Conservation (phyloP, 2,888 invertebrate species). For the Agrotis clavis region DNA sequence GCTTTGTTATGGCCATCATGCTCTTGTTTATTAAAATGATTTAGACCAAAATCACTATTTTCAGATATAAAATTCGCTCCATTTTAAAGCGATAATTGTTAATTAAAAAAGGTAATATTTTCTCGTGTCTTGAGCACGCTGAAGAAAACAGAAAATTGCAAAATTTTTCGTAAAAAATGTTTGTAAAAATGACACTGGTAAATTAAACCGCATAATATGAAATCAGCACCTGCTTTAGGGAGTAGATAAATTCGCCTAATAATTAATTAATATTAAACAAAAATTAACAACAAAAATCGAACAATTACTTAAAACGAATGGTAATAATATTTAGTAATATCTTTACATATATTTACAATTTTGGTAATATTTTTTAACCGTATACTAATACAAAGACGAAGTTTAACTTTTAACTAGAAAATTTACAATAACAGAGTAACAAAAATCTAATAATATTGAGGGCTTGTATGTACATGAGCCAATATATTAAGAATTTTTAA, state of each 20-base stretch:
- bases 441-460: constrained; percentile 79
- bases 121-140: constrained; percentile 19
- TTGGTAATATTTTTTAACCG: constrained; percentile 88
- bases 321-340: constrained; percentile 91
- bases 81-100: background rate
- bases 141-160: constrained; percentile 4
- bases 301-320: constrained; percentile 90
- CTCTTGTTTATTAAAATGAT: background rate
- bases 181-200: constrained; percentile 60
- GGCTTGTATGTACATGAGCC: constrained; percentile 82
- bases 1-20: background rate
- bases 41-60: background rate
- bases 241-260: constrained; percentile 65
- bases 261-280: constrained; percentile 85
- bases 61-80: background rate
- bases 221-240: constrained; percentile 64
- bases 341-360: constrained; percentile 91
- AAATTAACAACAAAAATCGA: constrained; percentile 90
- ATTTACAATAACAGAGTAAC: constrained; percentile 88
- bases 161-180: constrained; percentile 1
- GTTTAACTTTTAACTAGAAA: constrained; percentile 81
- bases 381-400: constrained; percentile 88
- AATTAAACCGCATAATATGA: constrained; percentile 49
- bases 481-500: constrained; percentile 68
- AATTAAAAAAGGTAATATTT: constrained; percentile 1